Conservation (phyloP, 2,113 vertebrate genomes). For the Chaetorhynchus papuensis region DNA sequence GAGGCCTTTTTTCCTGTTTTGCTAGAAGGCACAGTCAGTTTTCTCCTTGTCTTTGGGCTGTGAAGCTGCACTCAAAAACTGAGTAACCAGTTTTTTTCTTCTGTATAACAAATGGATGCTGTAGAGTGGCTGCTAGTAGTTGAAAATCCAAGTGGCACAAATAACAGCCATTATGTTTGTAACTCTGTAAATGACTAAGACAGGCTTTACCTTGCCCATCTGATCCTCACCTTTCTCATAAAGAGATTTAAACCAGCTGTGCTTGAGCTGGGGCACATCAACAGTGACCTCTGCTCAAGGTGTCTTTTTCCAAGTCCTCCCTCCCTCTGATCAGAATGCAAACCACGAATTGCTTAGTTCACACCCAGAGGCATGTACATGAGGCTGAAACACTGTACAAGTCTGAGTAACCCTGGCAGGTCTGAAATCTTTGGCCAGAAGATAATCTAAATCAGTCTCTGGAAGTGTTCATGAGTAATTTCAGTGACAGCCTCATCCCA, state of each 20-base stretch:
- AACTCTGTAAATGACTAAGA: not conserved
- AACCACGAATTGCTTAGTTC: not conserved
- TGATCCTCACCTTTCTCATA: not conserved
- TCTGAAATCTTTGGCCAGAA: not conserved
- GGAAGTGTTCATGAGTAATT: not conserved
- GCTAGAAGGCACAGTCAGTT: fast-evolving
- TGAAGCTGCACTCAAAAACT: not conserved
- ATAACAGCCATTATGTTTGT: not conserved
- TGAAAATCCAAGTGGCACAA: not conserved
- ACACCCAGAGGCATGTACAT: not conserved
- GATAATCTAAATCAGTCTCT: not conserved
- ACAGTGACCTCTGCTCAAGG: not conserved
- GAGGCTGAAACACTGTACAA: not conserved
- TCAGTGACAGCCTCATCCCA: not conserved
- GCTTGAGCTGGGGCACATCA: not conserved
- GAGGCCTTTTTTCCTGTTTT: not conserved
- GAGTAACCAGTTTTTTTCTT: not conserved
- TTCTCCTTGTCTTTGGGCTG: not conserved
- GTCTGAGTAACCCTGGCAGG: not conserved
- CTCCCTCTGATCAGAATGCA: not conserved
- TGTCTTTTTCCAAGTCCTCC: not conserved
- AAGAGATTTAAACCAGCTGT: not conserved
- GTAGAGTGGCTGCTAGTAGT: not conserved
- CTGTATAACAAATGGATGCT: not conserved
- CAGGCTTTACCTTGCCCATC: not conserved